These are phyloP conservation scores for Agonopterix heracliana DNA, from an alignment of 2,888 invertebrate genomes.

Conservation along the genomic window DNA sequence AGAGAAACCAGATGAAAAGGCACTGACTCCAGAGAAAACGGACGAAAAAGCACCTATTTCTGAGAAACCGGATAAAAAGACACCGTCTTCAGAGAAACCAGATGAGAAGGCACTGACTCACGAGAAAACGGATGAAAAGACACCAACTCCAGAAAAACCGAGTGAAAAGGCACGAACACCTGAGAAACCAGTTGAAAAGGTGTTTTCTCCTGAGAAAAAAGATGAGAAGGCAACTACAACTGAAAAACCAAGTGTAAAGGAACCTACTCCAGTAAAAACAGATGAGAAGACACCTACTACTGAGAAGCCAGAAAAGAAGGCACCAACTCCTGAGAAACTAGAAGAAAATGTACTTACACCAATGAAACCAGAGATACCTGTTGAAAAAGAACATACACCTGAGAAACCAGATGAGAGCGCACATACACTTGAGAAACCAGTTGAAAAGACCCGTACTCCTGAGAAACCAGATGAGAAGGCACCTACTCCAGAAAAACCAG, in stretches of 20 bases:
- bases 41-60: slow-evolving; percentile 5
- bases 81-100: neutral
- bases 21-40: slow-evolving; percentile 1
- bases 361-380: neutral
- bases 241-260: slow-evolving; percentile 4
- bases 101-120: slow-evolving; percentile 3
- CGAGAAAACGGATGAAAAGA: slow-evolving; percentile 3
- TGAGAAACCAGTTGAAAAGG: slow-evolving; percentile 3
- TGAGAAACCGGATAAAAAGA: neutral
- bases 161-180: slow-evolving; percentile 6
- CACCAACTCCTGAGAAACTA: slow-evolving; percentile 10
- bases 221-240: neutral
- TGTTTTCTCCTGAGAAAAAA: neutral
- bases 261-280: neutral
- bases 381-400: neutral
- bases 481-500: neutral
- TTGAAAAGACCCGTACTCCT: neutral
- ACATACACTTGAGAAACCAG: neutral
- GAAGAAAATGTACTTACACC: slow-evolving; percentile 9
- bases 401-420: neutral
- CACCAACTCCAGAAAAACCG: neutral
- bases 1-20: slow-evolving; percentile 4
- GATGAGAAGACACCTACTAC: slow-evolving; percentile 9
- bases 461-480: neutral
- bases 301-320: slow-evolving; percentile 7